Base-by-base conservation (phyloP, 1,140 invertebrate genomes). In the Drosophila neocordata region DNA sequence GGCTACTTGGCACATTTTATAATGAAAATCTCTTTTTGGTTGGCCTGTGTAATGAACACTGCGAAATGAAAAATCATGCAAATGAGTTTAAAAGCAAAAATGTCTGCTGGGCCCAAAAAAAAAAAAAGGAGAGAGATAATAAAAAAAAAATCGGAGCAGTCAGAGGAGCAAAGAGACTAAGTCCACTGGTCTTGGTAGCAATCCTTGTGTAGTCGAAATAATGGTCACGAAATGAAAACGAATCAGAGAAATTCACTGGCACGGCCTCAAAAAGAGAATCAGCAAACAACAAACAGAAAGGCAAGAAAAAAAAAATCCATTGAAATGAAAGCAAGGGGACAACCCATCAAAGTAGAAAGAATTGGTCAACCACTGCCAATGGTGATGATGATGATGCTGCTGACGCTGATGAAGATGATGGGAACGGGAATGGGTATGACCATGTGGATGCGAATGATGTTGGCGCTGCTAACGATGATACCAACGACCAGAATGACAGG, bases 61-160 rank as follows among this genome's bases (percentile, higher is more conserved):
- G 22, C 15, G 38, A 31, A 79, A 69, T 65, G 64, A 56, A 48
- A 87, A 88, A 79, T 88, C 83, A 87, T 87, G 82, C 75, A 88
- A 87, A 88, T 88, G 79, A 88, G 79, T 79, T 83, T 87, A 69
- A 72, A 60, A 57, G 53, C 75, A 68, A 60, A 63, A 81, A 68
- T 74, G 52, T 65, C 73, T 65, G 59, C 58, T 53, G 61, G 62
- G 41, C 15, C 20, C 67, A 51, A 65, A 77, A 61, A 52, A 64
- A 38, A 51, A 62, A 62, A n/a, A n/a, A n/a, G n/a, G n/a, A n/a
- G n/a, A n/a, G n/a, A n/a, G n/a, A n/a, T n/a, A n/a, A n/a, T n/a
- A n/a, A n/a, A n/a, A 37, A 44, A 44, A 22, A 65, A 12, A 22
- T 24, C 22, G 4, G 22, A 31, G 4, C 5, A 31, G 27, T 31